A percentile compares a stretch with the other conserved stretches of the same genome.
Conservation (phyloP, 1,140 invertebrate genomes). For the Ceratosolen fusciceps region DNA sequence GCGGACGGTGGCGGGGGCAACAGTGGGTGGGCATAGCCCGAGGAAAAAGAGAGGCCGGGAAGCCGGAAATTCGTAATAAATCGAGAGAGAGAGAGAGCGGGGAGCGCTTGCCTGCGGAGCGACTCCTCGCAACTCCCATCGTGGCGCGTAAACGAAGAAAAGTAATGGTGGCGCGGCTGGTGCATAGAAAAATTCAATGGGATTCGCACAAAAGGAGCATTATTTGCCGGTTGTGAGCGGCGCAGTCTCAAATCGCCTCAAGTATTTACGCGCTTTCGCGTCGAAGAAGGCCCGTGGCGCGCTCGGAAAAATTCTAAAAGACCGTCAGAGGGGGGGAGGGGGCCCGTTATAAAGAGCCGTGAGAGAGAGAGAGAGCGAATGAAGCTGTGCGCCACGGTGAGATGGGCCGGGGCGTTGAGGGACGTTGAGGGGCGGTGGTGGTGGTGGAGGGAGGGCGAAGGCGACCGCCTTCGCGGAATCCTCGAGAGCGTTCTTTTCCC, state of each 20-base stretch:
- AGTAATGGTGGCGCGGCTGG: neutral
- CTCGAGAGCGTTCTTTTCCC: neutral
- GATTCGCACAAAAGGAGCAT: neutral
- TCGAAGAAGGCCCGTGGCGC: neutral
- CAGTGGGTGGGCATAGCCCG: too few species aligned
- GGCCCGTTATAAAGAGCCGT: too few species aligned
- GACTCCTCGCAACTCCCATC: neutral
- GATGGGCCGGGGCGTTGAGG: too few species aligned
- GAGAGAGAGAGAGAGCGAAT: conserved; percentile 4
- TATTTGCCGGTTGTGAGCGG: neutral
- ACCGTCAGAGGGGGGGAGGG: neutral
- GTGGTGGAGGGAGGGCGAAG: neutral
- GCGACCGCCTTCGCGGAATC: neutral
- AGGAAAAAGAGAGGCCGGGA: too few species aligned
- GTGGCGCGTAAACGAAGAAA: neutral
- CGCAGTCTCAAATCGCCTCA: neutral
- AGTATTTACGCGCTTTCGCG: neutral
- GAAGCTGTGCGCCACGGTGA: neutral
- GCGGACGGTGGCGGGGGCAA: too few species aligned
- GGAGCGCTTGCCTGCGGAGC: too few species aligned
- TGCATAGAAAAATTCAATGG: neutral
- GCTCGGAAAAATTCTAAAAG: conserved; percentile 3
- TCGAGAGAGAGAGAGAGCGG: too few species aligned
- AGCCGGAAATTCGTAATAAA: too few species aligned
- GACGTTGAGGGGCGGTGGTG: too few species aligned